Conservation (phyloP, 2,797 vertebrate species). For the Acanthurus leucopareius region DNA sequence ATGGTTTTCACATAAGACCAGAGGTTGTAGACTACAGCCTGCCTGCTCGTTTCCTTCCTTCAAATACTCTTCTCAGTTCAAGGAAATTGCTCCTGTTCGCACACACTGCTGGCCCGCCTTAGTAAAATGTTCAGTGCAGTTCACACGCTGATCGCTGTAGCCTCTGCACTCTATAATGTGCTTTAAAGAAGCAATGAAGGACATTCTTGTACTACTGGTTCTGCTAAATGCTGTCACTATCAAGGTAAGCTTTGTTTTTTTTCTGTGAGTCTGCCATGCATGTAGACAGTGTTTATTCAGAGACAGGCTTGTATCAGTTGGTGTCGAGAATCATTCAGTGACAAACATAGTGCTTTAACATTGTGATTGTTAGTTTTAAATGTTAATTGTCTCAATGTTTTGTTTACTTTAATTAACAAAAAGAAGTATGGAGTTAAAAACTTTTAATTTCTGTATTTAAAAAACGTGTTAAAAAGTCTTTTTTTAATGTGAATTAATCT, state of each 20-base stretch:
- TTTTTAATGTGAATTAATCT: background rate
- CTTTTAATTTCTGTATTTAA: background rate
- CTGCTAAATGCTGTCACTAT: conserved; percentile 43
- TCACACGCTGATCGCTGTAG: conserved; percentile 26
- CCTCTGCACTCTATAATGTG: conserved; percentile 27
- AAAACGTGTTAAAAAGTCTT: too few relatives aligned
- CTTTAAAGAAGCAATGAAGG: conserved; percentile 67
- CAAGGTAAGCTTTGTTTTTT: conserved; percentile 61
- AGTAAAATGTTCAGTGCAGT: conserved; percentile 49
- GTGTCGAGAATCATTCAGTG: background rate
- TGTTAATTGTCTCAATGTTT: too few relatives aligned
- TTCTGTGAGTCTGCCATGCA: background rate
- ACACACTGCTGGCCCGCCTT: conserved; percentile 56
- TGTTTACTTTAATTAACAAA: background rate
- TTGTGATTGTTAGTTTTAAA: background rate
- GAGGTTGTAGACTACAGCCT: conserved; percentile 26
- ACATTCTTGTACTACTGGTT: conserved; percentile 57
- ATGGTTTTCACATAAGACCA: conserved; percentile 20
- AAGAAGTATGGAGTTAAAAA: background rate
- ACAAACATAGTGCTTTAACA: background rate
- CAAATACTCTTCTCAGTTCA: conserved; percentile 60
- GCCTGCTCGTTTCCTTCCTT: conserved; percentile 71
- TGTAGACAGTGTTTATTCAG: conserved; percentile 4
- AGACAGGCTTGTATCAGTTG: background rate
- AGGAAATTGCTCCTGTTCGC: conserved; percentile 63